phyloP scores from a whole-genome alignment of 2,113 vertebrate species.

The Peromyscus maniculatus region DNA sequence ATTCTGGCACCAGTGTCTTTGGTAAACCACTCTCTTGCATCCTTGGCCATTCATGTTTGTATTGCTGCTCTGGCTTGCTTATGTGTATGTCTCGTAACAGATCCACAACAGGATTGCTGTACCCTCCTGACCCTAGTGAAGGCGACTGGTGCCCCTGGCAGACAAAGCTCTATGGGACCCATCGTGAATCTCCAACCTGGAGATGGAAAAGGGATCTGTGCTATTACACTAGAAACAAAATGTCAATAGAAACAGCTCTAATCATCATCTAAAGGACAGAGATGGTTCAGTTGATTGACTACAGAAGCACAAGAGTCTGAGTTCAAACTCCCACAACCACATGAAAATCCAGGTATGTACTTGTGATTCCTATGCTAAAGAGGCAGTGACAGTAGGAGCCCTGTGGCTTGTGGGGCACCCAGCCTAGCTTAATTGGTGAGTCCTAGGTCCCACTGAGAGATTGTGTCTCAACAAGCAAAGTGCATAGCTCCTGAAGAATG shows the following conservation, averaged over 20 bases:
- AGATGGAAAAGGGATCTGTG: not conserved
- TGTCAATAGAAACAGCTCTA: not conserved
- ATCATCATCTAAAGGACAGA: not conserved
- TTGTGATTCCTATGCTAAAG: not conserved
- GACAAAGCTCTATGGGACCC: not conserved
- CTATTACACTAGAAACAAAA: not conserved
- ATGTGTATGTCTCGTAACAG: constrained; percentile 32
- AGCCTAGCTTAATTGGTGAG: not conserved
- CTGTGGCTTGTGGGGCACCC: not conserved
- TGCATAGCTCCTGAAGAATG: not conserved
- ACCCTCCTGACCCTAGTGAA: constrained; percentile 14
- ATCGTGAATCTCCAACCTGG: not conserved
- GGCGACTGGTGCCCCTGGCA: not conserved
- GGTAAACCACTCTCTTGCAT: constrained; percentile 69
- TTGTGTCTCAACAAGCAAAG: not conserved
- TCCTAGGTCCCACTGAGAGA: not conserved
- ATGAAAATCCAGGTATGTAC: not conserved
- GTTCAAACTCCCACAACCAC: not conserved
- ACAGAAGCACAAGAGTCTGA: not conserved
- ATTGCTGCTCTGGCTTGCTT: constrained; percentile 64
- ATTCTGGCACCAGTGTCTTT: not conserved
- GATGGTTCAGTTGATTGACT: not conserved
- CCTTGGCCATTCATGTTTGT: constrained; percentile 56
- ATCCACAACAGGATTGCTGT: not conserved
- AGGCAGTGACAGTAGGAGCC: not conserved